Evolutionary conservation across 2,797 vertebrate species (phyloP).

Genomic region (Urophycis tenuis): DNA sequence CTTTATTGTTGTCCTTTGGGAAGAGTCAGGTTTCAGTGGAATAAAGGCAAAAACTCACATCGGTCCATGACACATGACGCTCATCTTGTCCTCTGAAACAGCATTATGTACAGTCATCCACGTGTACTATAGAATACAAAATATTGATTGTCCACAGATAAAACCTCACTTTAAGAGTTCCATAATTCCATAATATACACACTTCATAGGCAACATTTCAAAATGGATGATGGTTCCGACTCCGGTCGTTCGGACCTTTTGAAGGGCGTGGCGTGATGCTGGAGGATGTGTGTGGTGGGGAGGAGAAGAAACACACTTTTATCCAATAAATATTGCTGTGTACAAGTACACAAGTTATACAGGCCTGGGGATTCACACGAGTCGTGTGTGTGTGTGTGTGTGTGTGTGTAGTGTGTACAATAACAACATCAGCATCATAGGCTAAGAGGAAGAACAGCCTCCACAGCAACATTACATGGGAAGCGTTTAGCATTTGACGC

Average conservation of each 20-base stretch:
- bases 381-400: background rate
- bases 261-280: background rate
- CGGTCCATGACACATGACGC: slow-evolving; percentile 46
- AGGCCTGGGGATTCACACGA: slow-evolving; percentile 26
- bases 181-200: background rate
- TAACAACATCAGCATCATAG: background rate
- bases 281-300: background rate
- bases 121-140: slow-evolving; percentile 64
- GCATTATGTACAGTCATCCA: slow-evolving; percentile 58
- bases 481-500: background rate
- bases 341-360: slow-evolving; percentile 28
- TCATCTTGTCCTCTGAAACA: slow-evolving; percentile 60
- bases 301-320: slow-evolving; percentile 19
- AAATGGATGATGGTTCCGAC: background rate
- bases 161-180: slow-evolving; percentile 53
- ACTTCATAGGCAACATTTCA: slow-evolving; percentile 2
- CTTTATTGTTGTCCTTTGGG: slow-evolving; percentile 53
- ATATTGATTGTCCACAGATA: slow-evolving; percentile 73
- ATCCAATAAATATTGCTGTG: slow-evolving; percentile 50
- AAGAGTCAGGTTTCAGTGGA: slow-evolving; percentile 55
- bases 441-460: background rate
- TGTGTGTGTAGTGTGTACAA: background rate
- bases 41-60: slow-evolving; percentile 60
- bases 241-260: background rate
- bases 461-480: background rate